Evolutionary conservation across 2,888 invertebrate genomes (phyloP).

Genomic region (Stomorhina lunata): DNA sequence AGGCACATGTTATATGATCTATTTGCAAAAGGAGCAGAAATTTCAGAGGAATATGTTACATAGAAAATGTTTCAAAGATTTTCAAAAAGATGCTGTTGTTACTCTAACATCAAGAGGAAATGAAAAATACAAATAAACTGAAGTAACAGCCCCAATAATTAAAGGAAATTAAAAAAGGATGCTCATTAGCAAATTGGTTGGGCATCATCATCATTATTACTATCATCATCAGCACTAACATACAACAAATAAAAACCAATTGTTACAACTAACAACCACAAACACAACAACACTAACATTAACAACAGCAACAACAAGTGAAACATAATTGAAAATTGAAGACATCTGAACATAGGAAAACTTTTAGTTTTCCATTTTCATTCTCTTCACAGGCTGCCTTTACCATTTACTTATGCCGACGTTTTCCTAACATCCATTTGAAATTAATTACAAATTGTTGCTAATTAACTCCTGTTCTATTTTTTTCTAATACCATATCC

Average conservation of each 20-base stretch:
- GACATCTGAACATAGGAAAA: background rate
- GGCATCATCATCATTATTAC: too few relatives aligned
- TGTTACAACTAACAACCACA: background rate
- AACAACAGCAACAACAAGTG: conserved; percentile 3
- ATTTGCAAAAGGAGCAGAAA: background rate
- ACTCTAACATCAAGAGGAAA: background rate
- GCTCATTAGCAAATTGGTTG: conserved; percentile 55
- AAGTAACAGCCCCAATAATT: conserved; percentile 13
- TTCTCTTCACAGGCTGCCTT: too few relatives aligned
- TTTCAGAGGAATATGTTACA: background rate
- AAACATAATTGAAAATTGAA: conserved; percentile 17
- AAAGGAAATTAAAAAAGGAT: conserved; percentile 47
- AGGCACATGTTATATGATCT: conserved; percentile 9
- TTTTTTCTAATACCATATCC: too few relatives aligned
- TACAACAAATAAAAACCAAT: too few relatives aligned
- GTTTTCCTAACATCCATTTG: background rate
- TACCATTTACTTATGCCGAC: background rate
- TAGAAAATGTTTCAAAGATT: background rate
- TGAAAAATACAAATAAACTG: background rate
- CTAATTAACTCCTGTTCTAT: conserved; percentile 23
- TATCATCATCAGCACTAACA: too few relatives aligned
- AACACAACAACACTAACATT: background rate
- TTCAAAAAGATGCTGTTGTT: too few relatives aligned
- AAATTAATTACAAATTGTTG: conserved; percentile 16
- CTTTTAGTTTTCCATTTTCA: background rate